Conservation (phyloP, 2,888 invertebrate genomes). For the Xiphydria camelus region DNA sequence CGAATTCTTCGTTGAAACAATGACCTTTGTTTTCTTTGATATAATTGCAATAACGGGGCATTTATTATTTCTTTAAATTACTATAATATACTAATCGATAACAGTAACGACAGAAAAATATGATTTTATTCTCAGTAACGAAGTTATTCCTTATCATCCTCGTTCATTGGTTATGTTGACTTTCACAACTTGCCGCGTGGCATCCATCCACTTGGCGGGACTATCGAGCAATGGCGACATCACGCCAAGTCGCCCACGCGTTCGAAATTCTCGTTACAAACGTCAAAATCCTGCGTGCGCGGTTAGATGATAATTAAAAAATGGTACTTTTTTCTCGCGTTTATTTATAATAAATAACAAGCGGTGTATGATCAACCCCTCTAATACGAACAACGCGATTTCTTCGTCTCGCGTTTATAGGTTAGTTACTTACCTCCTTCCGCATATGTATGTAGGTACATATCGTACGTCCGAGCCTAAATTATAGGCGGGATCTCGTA, state of each 20-base stretch:
- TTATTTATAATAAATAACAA: neutral
- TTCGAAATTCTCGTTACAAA: neutral
- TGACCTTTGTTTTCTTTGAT: constrained; percentile 10
- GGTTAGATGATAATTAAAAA: neutral
- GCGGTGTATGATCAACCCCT: no score
- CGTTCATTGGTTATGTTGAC: no score
- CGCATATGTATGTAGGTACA: no score
- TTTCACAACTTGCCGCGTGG: neutral
- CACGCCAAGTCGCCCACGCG: neutral
- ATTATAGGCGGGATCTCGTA: no score
- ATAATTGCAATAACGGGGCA: constrained; percentile 21
- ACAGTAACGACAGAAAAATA: constrained; percentile 45
- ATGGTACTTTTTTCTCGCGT: neutral
- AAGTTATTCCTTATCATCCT: constrained; percentile 20
- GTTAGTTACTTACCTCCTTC: no score
- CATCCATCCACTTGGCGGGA: neutral
- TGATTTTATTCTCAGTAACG: constrained; percentile 33
- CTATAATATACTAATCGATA: constrained; percentile 32
- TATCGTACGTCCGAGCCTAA: no score
- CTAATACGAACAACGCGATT: no score
- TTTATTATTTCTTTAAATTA: constrained; percentile 19
- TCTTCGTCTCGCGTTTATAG: no score
- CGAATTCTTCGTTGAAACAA: neutral
- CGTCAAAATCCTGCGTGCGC: neutral
- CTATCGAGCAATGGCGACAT: no score